Base-by-base conservation (phyloP, 1,140 invertebrate species). In the Drosophila ironensis region DNA sequence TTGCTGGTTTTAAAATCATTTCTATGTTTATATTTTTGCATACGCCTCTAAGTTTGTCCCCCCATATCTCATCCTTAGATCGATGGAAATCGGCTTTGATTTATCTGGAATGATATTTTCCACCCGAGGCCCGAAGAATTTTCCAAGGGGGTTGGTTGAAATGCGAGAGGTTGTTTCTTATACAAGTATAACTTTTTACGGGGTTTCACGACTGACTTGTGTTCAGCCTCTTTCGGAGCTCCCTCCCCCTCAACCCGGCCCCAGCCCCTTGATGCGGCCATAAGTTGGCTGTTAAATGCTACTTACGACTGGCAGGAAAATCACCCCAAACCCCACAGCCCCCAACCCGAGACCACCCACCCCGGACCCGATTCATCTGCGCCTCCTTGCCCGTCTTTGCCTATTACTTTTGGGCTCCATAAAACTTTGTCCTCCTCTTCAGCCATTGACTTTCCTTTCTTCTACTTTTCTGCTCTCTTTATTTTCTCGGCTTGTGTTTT, bases 271-370 rank as follows among this genome's bases (percentile, higher is more conserved):
- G 63, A 60, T 33, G 40, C 78, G 77, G 72, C 68, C 77, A 84
- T 82, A 82, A 82, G 77, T 82, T 82, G 77, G 54, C 77, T 84
- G 77, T 82, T 82, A 82, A 82, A 82, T 84, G 77, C 77, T 82
- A 82, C 77, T 82, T 82, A 82, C 77, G 56, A 64, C 77, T 69
- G 48, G 61, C 78, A 72, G 66, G 60, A 72, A 69, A 63, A 64
- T 38, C 20, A n/a, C 25, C 30, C 46, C 35, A 24, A n/a, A n/a
- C n/a, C 44, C 22, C 22, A 3, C 28, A 17, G 17, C 19, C 14
- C 2, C n/a, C n/a, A n/a, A 33, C 8, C 28, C 9, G 9, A 9
- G 12, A 14, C 19, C 40, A 14, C 11, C 40, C 19, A 22, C 19
- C 7, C 20, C 11, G 9, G 4, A n/a, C 9, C 25, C 12, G 14